phyloP scores from a whole-genome alignment of 2,113 vertebrate species.

The Podiceps cristatus region DNA sequence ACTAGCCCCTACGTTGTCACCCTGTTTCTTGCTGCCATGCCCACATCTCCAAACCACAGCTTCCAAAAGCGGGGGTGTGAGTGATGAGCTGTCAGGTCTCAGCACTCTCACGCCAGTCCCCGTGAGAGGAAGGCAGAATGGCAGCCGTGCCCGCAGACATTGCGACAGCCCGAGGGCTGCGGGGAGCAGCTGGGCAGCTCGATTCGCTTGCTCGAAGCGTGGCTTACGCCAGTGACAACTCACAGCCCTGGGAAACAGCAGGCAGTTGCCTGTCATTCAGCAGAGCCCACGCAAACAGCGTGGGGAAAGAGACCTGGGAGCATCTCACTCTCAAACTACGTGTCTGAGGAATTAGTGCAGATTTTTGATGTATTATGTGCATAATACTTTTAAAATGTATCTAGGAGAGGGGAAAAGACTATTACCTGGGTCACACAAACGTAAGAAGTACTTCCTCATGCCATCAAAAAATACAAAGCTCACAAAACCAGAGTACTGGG shows the following conservation, averaged over 20 bases:
- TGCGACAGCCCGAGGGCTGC: not conserved
- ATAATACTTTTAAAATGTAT: not conserved
- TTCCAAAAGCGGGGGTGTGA: not conserved
- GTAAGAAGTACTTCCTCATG: not conserved
- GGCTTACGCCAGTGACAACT: not conserved
- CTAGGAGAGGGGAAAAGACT: not conserved
- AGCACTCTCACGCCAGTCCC: not conserved
- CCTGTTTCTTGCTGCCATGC: not conserved
- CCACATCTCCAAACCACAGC: not conserved
- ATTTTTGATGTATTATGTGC: not conserved
- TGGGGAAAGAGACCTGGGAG: not conserved
- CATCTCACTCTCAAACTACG: not conserved
- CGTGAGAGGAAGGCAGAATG: not conserved
- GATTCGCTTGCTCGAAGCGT: not conserved
- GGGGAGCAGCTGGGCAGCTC: not conserved
- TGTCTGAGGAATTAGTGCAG: not conserved
- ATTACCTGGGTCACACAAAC: not conserved
- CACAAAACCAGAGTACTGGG: not conserved
- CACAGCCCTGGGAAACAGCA: not conserved
- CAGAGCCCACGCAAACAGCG: rapidly evolving
- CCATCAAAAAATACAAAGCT: not conserved
- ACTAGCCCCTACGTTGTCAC: not conserved
- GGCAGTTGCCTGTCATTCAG: not conserved
- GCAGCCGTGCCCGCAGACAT: rapidly evolving
- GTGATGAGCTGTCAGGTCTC: not conserved